A percentile compares a stretch with the other conserved stretches of the same genome.
Conservation (phyloP, 2,797 vertebrate species). For the Pseudotriccus pelzelni region DNA sequence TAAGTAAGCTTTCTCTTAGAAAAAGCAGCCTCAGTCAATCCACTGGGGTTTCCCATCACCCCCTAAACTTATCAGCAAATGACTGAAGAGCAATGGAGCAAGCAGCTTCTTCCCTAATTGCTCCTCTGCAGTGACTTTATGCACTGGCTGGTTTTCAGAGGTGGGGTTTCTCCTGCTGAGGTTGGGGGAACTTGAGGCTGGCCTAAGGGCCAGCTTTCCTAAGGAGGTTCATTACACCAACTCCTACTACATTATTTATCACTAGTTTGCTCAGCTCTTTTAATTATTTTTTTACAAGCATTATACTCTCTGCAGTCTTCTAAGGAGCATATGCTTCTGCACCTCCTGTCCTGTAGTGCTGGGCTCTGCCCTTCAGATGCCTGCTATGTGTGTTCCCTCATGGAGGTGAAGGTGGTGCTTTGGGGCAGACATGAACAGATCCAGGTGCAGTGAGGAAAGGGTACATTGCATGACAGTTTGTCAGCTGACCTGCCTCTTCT, state of each 20-base stretch:
- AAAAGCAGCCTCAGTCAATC: constrained; percentile 33
- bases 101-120: constrained; percentile 42
- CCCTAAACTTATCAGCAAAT: constrained; percentile 23
- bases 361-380: background rate
- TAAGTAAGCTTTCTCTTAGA: constrained; percentile 60
- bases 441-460: background rate
- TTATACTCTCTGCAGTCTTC: background rate
- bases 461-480: background rate
- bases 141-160: background rate
- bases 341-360: background rate
- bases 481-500: background rate
- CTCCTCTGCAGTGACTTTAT: constrained; percentile 25
- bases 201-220: background rate
- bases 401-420: rapidly evolving
- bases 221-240: constrained; percentile 18
- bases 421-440: background rate
- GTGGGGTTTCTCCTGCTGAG: background rate
- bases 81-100: background rate
- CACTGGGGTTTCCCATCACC: background rate
- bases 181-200: background rate
- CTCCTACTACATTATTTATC: constrained; percentile 45
- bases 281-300: constrained; percentile 32
- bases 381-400: background rate
- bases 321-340: background rate
- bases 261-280: constrained; percentile 47